Percentiles rank a stretch among this genome's conserved stretches.
Conservation (phyloP, 2,113 vertebrate species). For the Cichladusa arquata region DNA sequence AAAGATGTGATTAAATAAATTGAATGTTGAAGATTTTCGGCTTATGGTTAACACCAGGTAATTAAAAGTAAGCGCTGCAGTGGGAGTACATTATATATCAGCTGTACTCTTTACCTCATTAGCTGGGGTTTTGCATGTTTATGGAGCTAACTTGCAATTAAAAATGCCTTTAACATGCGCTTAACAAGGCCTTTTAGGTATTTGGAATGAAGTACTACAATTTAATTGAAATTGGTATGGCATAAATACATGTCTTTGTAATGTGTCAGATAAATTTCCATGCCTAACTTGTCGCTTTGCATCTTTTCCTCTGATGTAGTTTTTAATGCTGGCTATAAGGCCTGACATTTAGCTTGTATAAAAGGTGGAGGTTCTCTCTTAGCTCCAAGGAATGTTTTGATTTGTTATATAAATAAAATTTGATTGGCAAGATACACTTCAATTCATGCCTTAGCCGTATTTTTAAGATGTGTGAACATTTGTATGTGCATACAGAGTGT, state of each 20-base stretch:
- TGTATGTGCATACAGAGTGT: neutral
- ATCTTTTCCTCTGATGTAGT: neutral
- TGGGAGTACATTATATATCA: slow-evolving; percentile 79
- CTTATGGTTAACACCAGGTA: slow-evolving; percentile 78
- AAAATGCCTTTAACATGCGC: slow-evolving; percentile 72
- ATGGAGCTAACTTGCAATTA: slow-evolving; percentile 80
- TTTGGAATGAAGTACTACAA: slow-evolving; percentile 66
- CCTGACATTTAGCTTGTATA: neutral
- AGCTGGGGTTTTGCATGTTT: slow-evolving; percentile 77
- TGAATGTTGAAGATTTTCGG: slow-evolving; percentile 77
- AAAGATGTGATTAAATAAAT: slow-evolving; percentile 81
- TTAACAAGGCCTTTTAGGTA: slow-evolving; percentile 75
- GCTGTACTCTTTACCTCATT: slow-evolving; percentile 79
- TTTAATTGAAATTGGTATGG: slow-evolving; percentile 72
- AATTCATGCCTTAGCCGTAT: neutral
- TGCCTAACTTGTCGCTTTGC: slow-evolving; percentile 33
- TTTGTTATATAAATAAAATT: neutral
- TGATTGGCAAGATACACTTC: neutral
- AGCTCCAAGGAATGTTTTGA: neutral
- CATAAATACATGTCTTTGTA: slow-evolving; percentile 61
- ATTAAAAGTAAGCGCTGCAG: slow-evolving; percentile 84
- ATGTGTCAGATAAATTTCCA: slow-evolving; percentile 35
- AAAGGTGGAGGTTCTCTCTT: neutral
- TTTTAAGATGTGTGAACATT: neutral
- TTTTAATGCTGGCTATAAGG: neutral